phyloP scores from a whole-genome alignment of 2,797 vertebrate species.

The Taenioides sp. region DNA sequence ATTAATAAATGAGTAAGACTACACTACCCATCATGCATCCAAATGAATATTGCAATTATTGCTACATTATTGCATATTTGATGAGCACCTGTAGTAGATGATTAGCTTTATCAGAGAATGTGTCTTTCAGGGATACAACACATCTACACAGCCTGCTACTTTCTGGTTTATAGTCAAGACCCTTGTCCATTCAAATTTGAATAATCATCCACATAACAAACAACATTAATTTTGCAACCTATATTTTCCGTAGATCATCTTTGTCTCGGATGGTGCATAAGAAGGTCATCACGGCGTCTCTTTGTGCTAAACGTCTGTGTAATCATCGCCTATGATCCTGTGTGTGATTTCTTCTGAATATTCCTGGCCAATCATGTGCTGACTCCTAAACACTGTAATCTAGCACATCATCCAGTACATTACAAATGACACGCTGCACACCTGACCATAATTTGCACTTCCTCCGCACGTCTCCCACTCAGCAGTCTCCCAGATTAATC shows the following conservation, averaged over 20 bases:
- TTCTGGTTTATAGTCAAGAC: background rate
- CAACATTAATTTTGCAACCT: background rate
- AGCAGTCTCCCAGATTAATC: slow-evolving; percentile 26
- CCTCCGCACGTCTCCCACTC: background rate
- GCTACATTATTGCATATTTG: background rate
- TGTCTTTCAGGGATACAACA: no score
- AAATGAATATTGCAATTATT: background rate
- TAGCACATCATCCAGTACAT: slow-evolving; percentile 4
- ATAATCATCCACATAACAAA: background rate
- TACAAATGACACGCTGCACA: slow-evolving; percentile 2
- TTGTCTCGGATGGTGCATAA: background rate
- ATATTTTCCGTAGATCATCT: slow-evolving; percentile 2
- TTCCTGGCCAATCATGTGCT: slow-evolving; percentile 7
- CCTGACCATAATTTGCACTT: slow-evolving; percentile 6
- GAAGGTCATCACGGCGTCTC: slow-evolving; percentile 5
- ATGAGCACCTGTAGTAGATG: background rate
- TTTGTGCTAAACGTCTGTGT: slow-evolving; percentile 5
- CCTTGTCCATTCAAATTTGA: background rate
- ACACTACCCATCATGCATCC: background rate
- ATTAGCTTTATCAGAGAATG: no score
- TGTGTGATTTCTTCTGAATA: slow-evolving; percentile 2
- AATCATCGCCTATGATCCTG: background rate
- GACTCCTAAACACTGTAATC: slow-evolving; percentile 21
- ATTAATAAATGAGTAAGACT: no score
- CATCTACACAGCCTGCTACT: background rate